Base-by-base conservation (phyloP, 2,797 vertebrate genomes). In the Aphelocoma californica region DNA sequence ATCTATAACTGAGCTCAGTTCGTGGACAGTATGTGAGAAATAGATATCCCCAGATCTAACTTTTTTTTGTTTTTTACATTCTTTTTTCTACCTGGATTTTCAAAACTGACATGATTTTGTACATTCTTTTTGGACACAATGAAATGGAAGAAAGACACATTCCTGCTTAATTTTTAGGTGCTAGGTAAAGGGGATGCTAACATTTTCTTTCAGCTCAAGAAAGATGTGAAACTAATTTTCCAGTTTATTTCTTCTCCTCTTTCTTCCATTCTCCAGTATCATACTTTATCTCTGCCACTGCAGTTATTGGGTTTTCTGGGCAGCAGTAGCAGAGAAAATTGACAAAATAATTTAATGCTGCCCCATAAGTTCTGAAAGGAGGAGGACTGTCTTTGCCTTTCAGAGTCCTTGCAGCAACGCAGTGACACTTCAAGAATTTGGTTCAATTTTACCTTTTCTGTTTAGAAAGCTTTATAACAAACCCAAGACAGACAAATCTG, bases 291-390 rank as follows among this genome's bases (percentile, higher is more conserved):
- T 95, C 88, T 97, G 93, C 92, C 95, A 82, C 78, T 90, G 24
- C 78, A 61, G 83, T 94, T 97, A 95, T 82, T 96, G 87, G 74
- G 78, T 93, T 97, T 94, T 91, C 90, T 89, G 71, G 53, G 78
- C 67, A 85, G 71, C 53, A 80, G 81, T 50, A 87, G 81, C 60
- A 58, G 48, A 93, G 92, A 91, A 94, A 94, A 97, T 89, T 81
- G 93, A 95, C 84, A 94, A 88, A 92, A 91, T 94, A 92, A 93
- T 96, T 92, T 92, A 93, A 85, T 70, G 67, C 67, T 81, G 53
- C 67, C 42, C 78, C 64, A 23, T 71, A 95, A 92, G n/a, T 86
- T 84, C 80, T 91, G 44, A 81, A 83, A 62, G 64, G 31, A 81
- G 26, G 51, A 85, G 51, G 23, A 71, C 60, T 77, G 69, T 53